These are phyloP conservation scores for Sebastes trivittatus DNA, from an alignment of 2,797 vertebrate genomes.

Conservation along the genomic window DNA sequence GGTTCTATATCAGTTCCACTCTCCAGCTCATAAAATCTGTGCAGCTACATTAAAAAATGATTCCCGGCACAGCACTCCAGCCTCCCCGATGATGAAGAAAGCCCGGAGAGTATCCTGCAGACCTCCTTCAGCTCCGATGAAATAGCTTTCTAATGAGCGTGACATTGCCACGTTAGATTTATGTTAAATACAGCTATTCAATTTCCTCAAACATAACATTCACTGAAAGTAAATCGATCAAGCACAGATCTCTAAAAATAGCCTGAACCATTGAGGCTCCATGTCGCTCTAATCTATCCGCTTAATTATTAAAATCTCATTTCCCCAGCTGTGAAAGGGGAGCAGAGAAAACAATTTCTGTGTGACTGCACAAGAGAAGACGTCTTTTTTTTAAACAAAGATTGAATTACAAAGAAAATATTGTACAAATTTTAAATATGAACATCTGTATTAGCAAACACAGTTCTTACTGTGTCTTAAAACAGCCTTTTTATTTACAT, in stretches of 20 bases:
- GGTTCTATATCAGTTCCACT: background rate
- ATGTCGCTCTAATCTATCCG: slow-evolving; percentile 7
- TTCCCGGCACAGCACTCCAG: background rate
- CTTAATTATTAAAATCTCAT: slow-evolving; percentile 56
- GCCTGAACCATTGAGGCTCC: slow-evolving; percentile 1
- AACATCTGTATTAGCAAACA: background rate
- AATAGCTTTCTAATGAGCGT: background rate
- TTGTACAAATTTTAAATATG: background rate
- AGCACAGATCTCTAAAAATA: slow-evolving; percentile 23
- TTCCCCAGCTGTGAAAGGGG: slow-evolving; percentile 8
- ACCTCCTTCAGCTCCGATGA: background rate
- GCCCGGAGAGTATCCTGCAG: background rate
- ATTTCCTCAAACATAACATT: slow-evolving; percentile 17
- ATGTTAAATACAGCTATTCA: slow-evolving; percentile 13
- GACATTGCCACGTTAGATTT: background rate
- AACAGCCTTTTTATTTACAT: background rate
- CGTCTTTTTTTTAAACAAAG: background rate
- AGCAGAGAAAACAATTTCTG: slow-evolving; percentile 10
- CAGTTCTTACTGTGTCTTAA: background rate
- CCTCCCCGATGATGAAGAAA: background rate
- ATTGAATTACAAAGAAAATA: background rate
- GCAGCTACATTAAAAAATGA: background rate
- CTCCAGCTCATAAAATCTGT: background rate
- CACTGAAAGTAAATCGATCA: background rate
- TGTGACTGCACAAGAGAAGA: background rate